Percentiles rank a stretch among this genome's conserved stretches.
These are phyloP conservation scores for Siphamia tubifer DNA, from an alignment of 2,113 vertebrate genomes.

Conservation along the genomic window DNA sequence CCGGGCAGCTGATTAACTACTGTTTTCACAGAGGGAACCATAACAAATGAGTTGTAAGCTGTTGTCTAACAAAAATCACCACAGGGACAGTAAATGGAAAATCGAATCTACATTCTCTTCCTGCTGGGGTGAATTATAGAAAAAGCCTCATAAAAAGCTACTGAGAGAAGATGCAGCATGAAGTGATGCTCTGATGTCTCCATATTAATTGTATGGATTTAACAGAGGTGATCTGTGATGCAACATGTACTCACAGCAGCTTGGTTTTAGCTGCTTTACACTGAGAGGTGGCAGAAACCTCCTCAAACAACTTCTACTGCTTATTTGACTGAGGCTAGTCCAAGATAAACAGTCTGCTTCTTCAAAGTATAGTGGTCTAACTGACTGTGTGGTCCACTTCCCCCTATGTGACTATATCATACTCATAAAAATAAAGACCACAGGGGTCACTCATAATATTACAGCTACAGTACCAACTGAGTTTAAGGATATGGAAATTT, in stretches of 20 bases:
- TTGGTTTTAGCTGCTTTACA: background rate
- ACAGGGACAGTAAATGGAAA: slow-evolving; percentile 47
- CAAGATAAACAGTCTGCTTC: slow-evolving; percentile 51
- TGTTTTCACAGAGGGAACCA: slow-evolving; percentile 69
- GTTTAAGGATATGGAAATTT: background rate
- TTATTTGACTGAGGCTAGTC: slow-evolving; percentile 28
- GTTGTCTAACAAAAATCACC: slow-evolving; percentile 50
- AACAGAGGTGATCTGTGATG: background rate
- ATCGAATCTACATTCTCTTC: slow-evolving; percentile 51
- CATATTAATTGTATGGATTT: background rate
- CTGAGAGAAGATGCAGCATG: background rate
- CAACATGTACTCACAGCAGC: background rate
- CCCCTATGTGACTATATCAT: background rate
- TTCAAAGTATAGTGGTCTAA: slow-evolving; percentile 28
- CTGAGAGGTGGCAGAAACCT: slow-evolving; percentile 21
- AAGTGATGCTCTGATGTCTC: background rate
- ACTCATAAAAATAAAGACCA: background rate
- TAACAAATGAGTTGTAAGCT: slow-evolving; percentile 64
- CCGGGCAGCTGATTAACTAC: slow-evolving; percentile 71
- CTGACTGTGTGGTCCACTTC: slow-evolving; percentile 45
- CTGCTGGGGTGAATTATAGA: slow-evolving; percentile 40
- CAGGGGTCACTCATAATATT: background rate
- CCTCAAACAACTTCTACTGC: slow-evolving; percentile 8
- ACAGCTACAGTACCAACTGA: background rate
- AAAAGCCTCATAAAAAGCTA: slow-evolving; percentile 37